Conservation (phyloP, 2,113 vertebrate species). For the Platysteira castanea region DNA sequence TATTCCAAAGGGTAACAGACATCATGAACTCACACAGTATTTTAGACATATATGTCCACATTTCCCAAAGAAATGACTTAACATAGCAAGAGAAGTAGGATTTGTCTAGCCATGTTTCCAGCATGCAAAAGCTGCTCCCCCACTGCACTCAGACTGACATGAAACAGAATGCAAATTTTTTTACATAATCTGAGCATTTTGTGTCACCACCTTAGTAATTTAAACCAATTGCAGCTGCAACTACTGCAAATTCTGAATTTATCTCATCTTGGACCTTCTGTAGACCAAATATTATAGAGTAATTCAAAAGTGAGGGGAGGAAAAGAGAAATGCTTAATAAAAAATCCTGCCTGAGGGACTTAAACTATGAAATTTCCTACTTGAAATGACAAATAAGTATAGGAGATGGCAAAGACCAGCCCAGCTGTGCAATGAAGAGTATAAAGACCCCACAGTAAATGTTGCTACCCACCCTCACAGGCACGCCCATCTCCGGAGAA, state of each 20-base stretch:
- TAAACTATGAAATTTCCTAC: background rate
- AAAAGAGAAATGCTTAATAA: background rate
- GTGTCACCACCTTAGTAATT: background rate
- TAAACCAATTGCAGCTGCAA: background rate
- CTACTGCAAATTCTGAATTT: background rate
- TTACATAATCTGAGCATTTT: background rate
- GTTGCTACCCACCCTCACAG: constrained; percentile 78
- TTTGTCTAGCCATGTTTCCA: background rate
- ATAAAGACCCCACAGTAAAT: background rate
- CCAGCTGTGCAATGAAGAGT: background rate
- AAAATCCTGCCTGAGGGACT: background rate
- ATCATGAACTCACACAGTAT: background rate
- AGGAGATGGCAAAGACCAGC: background rate
- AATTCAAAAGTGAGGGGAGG: background rate
- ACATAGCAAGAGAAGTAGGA: background rate
- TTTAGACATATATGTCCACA: background rate
- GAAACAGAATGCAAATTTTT: background rate
- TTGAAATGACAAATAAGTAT: background rate
- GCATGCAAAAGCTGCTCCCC: background rate
- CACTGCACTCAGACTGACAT: background rate
- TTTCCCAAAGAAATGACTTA: background rate
- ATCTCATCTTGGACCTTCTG: background rate
- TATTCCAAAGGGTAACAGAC: background rate
- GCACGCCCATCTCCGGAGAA: constrained; percentile 82
- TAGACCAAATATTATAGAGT: background rate